A percentile compares a stretch with the other conserved stretches of the same genome.
phyloP scores from a whole-genome alignment of 2,797 vertebrate genomes.

The Melanotaenia trifasciata region DNA sequence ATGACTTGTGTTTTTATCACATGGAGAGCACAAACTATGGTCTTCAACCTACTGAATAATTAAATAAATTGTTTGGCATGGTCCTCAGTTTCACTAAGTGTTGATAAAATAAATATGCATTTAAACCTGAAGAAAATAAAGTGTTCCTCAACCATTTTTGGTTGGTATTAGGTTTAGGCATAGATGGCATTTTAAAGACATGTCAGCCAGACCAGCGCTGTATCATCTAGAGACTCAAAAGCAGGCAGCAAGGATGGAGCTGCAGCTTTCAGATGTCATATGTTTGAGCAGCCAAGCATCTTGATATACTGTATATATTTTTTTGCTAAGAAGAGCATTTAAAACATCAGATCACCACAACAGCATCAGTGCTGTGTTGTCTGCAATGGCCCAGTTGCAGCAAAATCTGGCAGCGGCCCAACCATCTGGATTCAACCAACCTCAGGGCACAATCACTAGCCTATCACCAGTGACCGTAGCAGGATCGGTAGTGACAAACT shows the following conservation, averaged over 20 bases:
- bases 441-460: conserved; percentile 66
- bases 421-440: conserved; percentile 40
- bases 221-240: not conserved
- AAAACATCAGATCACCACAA: not conserved
- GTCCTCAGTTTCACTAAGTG: not conserved
- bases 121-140: not conserved
- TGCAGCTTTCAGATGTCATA: not conserved
- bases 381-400: conserved; percentile 62
- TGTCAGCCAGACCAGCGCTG: not conserved
- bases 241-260: conserved; percentile 1
- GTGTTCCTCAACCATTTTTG: conserved; percentile 5
- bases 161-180: not conserved
- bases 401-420: conserved; percentile 36
- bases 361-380: conserved; percentile 7
- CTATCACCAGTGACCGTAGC: conserved; percentile 68
- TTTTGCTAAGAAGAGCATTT: conserved; percentile 8
- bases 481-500: conserved; percentile 67
- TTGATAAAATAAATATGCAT: not conserved
- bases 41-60: not conserved
- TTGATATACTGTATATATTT: not conserved
- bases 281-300: not conserved
- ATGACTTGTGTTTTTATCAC: not conserved
- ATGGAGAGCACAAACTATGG: not conserved
- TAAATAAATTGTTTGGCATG: not conserved
- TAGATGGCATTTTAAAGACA: conserved; percentile 4